phyloP scores from a whole-genome alignment of 2,888 invertebrate genomes.

The Alviniconcha strummeri region DNA sequence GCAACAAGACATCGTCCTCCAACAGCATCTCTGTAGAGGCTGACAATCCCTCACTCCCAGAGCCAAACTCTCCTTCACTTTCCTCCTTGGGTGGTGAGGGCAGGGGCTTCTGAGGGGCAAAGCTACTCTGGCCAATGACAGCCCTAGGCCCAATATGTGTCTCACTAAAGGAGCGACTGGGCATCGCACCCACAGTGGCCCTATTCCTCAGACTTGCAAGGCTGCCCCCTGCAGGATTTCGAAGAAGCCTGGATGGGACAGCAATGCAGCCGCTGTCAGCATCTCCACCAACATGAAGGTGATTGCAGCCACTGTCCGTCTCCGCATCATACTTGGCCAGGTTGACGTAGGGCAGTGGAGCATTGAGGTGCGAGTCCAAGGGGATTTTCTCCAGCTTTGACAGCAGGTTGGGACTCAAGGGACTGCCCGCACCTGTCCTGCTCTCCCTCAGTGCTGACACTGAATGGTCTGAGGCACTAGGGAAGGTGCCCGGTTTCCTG shows the following conservation, averaged over 20 bases:
- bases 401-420: conserved; percentile 38
- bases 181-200: not conserved
- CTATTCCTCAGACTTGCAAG: conserved; percentile 26
- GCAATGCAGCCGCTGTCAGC: not conserved
- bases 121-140: not conserved
- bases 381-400: conserved; percentile 21
- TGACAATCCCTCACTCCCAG: conserved; percentile 12
- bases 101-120: not conserved
- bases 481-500: not conserved
- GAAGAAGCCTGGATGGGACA: not conserved
- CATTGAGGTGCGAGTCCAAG: conserved; percentile 51
- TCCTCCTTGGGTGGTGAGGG: not conserved
- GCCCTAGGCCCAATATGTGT: conserved; percentile 13
- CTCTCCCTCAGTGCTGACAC: conserved; percentile 21
- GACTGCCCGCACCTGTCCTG: conserved; percentile 49
- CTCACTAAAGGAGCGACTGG: conserved; percentile 30
- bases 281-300: conserved; percentile 46
- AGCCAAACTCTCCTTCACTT: not conserved
- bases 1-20: conserved; percentile 11
- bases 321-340: conserved; percentile 60
- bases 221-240: conserved; percentile 27
- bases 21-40: conserved; percentile 11
- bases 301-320: conserved; percentile 53
- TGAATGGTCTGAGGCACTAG: not conserved
- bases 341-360: conserved; percentile 66